Base-by-base conservation (phyloP, 1,140 invertebrate genomes). In the Drosophila ogumai region DNA sequence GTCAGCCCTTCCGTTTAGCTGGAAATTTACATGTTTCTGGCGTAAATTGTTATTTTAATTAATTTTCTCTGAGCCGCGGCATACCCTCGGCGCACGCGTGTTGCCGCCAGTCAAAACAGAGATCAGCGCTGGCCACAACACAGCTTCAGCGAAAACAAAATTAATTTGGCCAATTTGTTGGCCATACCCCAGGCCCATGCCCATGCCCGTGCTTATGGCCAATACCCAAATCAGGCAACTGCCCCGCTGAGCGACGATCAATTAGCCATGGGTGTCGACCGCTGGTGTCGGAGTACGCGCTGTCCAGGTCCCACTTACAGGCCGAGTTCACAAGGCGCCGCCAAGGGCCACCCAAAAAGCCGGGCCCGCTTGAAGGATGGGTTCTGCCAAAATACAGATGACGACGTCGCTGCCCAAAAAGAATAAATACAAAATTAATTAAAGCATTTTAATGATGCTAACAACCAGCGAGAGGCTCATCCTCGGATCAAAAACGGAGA, bases 91-190 rank as follows among this genome's bases (percentile, higher is more conserved):
- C 32, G 84, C 84, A 72, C 82, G 82, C 82, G 76, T 38, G 52
- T 81, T 65, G 76, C 74, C 59, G 57, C 50, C 80, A 80, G 81
- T 84, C 81, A 84, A 80, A 84, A 84, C 81, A 85, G 44, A 58
- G 32, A 68, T 54, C 57, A 66, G 12, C 40, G 17, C 15, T 32
- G 44, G 66, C 47, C 47, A 13, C 67, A 64, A 49, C 46, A 52
- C 31, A 10, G 61, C 40, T 66, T 3, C 47, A 54, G 56, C 47
- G 58, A 58, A 71, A 75, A 60, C 47, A 55, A 80, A 87, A 87
- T 87, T 84, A 87, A 88, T 90, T 88, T 88, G 84, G 72, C 85
- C 84, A 88, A 88, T 88, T 88, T 88, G 76, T 82, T 80, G 79
- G 61, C 68, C 50, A 34, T 56, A 56, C 43, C 66, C 66, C 28